Evolutionary conservation across 1,140 invertebrate species (phyloP), one percentile per base, ranked within the genome.

Genomic region (Neoseiulus cucumeris): DNA sequence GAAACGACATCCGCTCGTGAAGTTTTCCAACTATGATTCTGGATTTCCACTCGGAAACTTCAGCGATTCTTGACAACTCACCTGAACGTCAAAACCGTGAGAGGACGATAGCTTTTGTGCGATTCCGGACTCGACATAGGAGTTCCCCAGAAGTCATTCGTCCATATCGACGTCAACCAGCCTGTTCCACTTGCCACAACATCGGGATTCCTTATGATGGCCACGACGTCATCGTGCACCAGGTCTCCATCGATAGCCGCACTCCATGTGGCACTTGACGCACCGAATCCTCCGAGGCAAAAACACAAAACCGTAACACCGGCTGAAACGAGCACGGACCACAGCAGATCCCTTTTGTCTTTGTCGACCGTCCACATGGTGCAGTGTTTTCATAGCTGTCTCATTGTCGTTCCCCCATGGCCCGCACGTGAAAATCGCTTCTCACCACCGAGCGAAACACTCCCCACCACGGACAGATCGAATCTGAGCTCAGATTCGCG

Each of bases 121-220:
- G 86, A 89, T 71, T 79, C 80, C 29, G 83, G 77, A 74, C 89
- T 86, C 14, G 82, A 80, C 86, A 93, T 89, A 5, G 87, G 85
- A 33, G 86, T 90, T 12, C 89, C 89, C 89, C 89, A 93, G 72
- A 91, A 93, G 74, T 93, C 89, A 76, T 92, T 87, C 68, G 80
- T 78, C 69, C 90, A 84, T 20, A 91, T 59, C 22, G 51, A 14
- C 2, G 33, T 28, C 25, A 47, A 20, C 33, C 25, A 59, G 25
- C 14, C 51, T 25, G 51, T 29, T 59, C 51, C 51, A 33, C 51
- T 77, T 0, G 83, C 86, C 25, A 84, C 77, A 17, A 92, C 85
- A 74, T 93, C 89, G 70, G 83, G 83, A 76, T 92, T 93, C 47
- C 84, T 79, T 65, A 84, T 83, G 59, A 93, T 83, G 7, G 89